These are phyloP conservation scores for Oligia strigilis DNA, from an alignment of 2,888 invertebrate genomes.

Conservation along the genomic window DNA sequence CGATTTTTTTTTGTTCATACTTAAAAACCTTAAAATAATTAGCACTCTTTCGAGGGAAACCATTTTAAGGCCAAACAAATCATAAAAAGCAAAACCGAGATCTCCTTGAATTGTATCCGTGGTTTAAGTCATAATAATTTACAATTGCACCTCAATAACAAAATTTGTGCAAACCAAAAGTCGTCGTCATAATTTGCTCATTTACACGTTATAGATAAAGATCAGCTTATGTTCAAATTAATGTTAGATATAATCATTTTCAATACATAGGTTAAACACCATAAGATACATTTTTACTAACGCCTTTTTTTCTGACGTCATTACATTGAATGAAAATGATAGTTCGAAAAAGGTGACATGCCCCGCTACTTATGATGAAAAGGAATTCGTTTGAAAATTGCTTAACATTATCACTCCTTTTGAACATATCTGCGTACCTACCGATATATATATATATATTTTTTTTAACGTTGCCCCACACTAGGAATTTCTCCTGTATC, in stretches of 20 bases:
- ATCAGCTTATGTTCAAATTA: slow-evolving; percentile 31
- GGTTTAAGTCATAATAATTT: slow-evolving; percentile 17
- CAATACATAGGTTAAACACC: no score
- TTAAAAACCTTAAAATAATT: not conserved
- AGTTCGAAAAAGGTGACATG: not conserved
- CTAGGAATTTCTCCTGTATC: no score
- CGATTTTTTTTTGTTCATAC: not conserved
- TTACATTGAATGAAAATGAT: not conserved
- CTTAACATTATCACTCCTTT: not conserved
- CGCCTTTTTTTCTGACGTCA: not conserved
- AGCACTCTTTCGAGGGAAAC: slow-evolving; percentile 17
- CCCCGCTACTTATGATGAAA: not conserved
- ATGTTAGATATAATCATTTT: slow-evolving; percentile 21
- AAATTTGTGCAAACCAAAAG: slow-evolving; percentile 24
- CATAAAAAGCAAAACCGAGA: slow-evolving; percentile 18
- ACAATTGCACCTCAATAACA: slow-evolving; percentile 10
- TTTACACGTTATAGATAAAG: slow-evolving; percentile 44
- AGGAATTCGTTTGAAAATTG: not conserved
- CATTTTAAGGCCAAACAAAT: slow-evolving; percentile 30
- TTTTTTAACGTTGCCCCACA: no score
- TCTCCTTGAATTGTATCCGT: slow-evolving; percentile 41
- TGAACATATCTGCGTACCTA: not conserved
- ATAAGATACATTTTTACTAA: not conserved
- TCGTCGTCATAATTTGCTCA: slow-evolving; percentile 28
- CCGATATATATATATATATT: no score